Conservation (phyloP, 2,888 invertebrate species). For the Alsophila aescularia region DNA sequence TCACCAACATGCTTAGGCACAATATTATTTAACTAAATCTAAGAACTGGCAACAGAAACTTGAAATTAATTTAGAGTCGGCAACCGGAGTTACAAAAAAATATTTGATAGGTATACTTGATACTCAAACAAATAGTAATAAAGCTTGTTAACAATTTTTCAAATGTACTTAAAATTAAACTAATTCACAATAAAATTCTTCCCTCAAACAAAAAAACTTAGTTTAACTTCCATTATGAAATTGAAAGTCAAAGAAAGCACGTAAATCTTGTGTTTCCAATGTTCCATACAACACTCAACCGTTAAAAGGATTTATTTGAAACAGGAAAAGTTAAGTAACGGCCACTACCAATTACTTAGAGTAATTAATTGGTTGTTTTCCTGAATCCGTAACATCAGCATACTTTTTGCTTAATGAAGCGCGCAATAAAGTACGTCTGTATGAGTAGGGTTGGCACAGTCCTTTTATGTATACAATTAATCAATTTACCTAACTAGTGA, state of each 20-base stretch:
- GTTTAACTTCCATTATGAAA: not conserved
- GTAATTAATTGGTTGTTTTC: constrained; percentile 79
- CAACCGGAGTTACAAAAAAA: too few relatives aligned
- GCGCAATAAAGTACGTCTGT: constrained; percentile 62
- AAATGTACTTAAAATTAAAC: too few relatives aligned
- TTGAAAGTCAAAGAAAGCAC: constrained; percentile 1
- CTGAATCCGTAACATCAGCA: constrained; percentile 72
- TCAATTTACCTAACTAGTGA: too few relatives aligned
- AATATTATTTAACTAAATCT: too few relatives aligned
- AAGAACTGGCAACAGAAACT: too few relatives aligned
- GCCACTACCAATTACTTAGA: constrained; percentile 76
- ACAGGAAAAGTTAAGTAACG: constrained; percentile 65
- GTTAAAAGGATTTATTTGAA: constrained; percentile 68
- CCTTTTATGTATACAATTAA: not conserved
- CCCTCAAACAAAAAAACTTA: not conserved
- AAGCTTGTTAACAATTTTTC: too few relatives aligned
- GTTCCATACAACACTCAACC: constrained; percentile 63
- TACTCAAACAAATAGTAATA: too few relatives aligned
- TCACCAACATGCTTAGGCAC: too few relatives aligned
- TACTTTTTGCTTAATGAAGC: constrained; percentile 79
- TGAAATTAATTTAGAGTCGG: too few relatives aligned
- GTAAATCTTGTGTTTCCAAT: constrained; percentile 46
- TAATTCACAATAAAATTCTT: too few relatives aligned
- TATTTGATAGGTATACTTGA: too few relatives aligned
- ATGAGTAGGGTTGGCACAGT: constrained; percentile 49